Evolutionary conservation across 2,888 invertebrate genomes (phyloP), one percentile per base, ranked within the genome.

Genomic region (Myopa testacea): DNA sequence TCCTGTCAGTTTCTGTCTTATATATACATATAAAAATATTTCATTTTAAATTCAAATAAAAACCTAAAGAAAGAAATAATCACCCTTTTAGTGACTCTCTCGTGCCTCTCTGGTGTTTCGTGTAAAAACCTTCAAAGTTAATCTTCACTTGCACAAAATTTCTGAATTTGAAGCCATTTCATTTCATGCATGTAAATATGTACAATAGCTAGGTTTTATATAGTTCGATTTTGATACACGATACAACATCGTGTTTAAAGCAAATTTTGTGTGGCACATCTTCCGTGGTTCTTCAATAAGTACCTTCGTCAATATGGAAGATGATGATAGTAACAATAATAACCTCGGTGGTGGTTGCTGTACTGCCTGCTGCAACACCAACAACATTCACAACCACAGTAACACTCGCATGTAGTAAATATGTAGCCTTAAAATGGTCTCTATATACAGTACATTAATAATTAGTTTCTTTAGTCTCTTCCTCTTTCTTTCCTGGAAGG

Each of bases 301-400:
- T 70, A 50, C 16, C 70, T 7, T 12, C 10, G 52, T 26, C 37
- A 16, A 8, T 55, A 37, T 37, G 14, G 26, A 69, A 37, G 52
- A 55, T 55, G 52, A 70, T 70, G 69, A 52, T 34, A 26, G 19
- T 70, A 55, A 55, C 26, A 55, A 70, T 70, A 34, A 70, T 70
- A 55, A 70, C 45, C 7, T 45, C 34, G 55, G 37, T 70, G 70
- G 70, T 70, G 70, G 70, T 70, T 52, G 55, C 70, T 70, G 52
- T 70, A 69, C 70, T 55, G 45, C 68, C 19, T 19, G 16, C 70
- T 26, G 19, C 52, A 55, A 6, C 45, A 10, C 45, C 45, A 45
- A 55, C 34, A 50, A 45, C 69, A 69, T 37, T 50, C 52, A 69
- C 69, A 45, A 69, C 34, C 26, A 69, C 70, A 26, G 12, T 38